Evolutionary conservation across 2,797 vertebrate species (phyloP).

Genomic region (Tarsius wallacei): DNA sequence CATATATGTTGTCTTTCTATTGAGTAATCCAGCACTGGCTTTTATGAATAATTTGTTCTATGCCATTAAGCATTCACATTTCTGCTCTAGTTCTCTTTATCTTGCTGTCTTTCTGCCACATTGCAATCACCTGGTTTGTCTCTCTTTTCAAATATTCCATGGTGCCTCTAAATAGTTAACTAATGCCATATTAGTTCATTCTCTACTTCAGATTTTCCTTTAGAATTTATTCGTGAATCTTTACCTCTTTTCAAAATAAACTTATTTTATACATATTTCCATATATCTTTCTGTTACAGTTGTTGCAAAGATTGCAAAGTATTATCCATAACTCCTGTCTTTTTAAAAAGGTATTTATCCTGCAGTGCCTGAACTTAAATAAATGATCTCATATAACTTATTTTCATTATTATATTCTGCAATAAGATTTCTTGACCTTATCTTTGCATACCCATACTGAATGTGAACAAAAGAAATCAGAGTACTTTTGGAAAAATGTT

Average conservation of each 20-base stretch:
- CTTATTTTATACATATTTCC: neutral
- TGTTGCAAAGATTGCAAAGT: neutral
- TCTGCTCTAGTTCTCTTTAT: constrained; percentile 77
- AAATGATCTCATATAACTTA: neutral
- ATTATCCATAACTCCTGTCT: neutral
- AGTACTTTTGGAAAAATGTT: neutral
- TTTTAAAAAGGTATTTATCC: neutral
- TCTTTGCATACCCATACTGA: neutral
- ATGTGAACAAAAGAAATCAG: constrained; percentile 2
- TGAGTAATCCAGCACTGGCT: neutral
- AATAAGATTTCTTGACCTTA: neutral
- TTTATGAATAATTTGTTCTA: constrained; percentile 79
- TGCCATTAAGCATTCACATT: constrained; percentile 75
- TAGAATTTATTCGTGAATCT: neutral
- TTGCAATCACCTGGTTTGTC: neutral
- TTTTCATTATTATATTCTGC: neutral
- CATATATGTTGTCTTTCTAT: neutral
- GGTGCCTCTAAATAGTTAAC: neutral
- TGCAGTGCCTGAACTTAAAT: neutral
- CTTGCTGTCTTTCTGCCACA: neutral
- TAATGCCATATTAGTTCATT: neutral
- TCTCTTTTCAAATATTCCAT: neutral
- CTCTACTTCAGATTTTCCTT: neutral
- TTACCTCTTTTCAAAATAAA: neutral
- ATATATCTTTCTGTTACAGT: neutral